Evolutionary conservation across 2,797 vertebrate species (phyloP).

Genomic region (Oreochromis mossambicus): DNA sequence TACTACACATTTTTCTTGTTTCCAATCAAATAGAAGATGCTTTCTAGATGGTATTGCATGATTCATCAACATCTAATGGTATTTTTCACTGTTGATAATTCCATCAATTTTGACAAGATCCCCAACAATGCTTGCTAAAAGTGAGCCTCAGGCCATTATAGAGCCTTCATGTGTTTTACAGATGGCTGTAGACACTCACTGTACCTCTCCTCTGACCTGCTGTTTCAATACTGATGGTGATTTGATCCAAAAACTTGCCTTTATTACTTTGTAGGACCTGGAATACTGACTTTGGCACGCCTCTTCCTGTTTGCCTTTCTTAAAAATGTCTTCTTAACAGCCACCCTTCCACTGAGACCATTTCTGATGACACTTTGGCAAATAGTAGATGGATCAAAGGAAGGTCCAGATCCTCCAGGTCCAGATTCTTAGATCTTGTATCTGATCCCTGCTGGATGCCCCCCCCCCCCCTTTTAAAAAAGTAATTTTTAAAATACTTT

Average conservation of each 20-base stretch:
- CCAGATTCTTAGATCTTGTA: background rate
- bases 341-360: background rate
- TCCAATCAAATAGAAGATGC: rapidly evolving
- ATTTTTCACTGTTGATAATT: background rate
- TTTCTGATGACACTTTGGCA: background rate
- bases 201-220: background rate
- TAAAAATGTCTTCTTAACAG: background rate
- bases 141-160: background rate
- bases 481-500: too few species aligned
- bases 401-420: background rate
- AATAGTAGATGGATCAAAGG: background rate
- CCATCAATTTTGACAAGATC: background rate
- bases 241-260: background rate
- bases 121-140: background rate
- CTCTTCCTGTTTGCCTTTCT: background rate
- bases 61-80: background rate
- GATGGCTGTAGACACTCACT: background rate
- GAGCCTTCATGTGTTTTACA: background rate
- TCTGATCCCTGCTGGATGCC: background rate
- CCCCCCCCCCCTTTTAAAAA: too few species aligned
- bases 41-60: background rate
- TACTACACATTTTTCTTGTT: background rate
- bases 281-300: background rate
- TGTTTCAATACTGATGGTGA: background rate
- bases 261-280: background rate